These are phyloP conservation scores for Phoenoteleia sp. DNA, from an alignment of 2,888 invertebrate species.

Conservation along the genomic window DNA sequence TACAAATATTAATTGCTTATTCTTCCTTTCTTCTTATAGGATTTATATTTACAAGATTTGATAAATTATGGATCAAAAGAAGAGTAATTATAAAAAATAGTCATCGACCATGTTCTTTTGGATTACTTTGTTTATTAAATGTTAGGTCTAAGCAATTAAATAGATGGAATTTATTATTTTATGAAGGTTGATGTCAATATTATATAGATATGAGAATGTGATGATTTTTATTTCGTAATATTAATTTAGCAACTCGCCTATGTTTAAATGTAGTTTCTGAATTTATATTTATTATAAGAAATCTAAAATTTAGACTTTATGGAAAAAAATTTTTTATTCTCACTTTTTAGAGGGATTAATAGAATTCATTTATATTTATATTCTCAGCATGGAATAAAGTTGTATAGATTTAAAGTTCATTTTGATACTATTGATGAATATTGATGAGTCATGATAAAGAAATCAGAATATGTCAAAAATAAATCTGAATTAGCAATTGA, in stretches of 20 bases:
- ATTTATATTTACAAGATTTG: constrained; percentile 88
- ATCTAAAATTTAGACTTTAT: constrained; percentile 86
- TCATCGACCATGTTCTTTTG: constrained; percentile 90
- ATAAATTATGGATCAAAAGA: constrained; percentile 87
- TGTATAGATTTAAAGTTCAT: constrained; percentile 83
- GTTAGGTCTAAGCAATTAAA: constrained; percentile 89
- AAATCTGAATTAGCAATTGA: too few relatives aligned
- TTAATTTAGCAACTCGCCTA: constrained; percentile 90
- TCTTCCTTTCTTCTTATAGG: constrained; percentile 92
- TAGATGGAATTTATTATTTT: constrained; percentile 89
- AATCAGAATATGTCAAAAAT: too few relatives aligned
- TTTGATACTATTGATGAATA: constrained; percentile 86
- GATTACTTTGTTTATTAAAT: constrained; percentile 90
- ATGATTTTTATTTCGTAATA: constrained; percentile 90
- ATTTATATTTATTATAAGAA: constrained; percentile 89
- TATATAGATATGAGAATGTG: constrained; percentile 88
- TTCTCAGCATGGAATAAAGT: constrained; percentile 88
- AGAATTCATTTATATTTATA: constrained; percentile 89
- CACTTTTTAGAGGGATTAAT: constrained; percentile 90
- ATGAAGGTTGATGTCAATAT: constrained; percentile 89
- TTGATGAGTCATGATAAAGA: too few relatives aligned
- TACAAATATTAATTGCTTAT: constrained; percentile 92
- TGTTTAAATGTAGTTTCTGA: constrained; percentile 91
- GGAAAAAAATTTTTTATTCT: constrained; percentile 88
- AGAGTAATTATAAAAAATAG: constrained; percentile 89